These are phyloP conservation scores for Hippocampus mohnikei DNA, from an alignment of 2,113 vertebrate species.

Conservation along the genomic window DNA sequence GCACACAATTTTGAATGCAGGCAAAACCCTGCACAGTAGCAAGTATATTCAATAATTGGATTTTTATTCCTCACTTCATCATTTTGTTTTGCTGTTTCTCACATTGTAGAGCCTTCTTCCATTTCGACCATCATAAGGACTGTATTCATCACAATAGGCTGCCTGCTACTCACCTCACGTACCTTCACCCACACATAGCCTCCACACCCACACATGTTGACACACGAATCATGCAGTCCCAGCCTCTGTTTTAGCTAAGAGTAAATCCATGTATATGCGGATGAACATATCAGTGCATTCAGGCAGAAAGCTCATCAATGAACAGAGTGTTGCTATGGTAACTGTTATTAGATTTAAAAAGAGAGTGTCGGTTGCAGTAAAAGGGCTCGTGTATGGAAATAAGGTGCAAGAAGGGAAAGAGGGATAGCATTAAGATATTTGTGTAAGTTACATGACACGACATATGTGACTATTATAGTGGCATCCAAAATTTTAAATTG, in stretches of 20 bases:
- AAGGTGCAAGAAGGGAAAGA: not conserved
- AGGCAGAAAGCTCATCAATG: conserved; percentile 58
- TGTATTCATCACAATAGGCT: conserved; percentile 21
- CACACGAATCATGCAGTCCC: conserved; percentile 5
- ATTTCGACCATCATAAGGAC: conserved; percentile 9
- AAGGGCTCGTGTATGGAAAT: conserved; percentile 20
- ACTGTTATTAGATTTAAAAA: conserved; percentile 50
- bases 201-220: conserved; percentile 17
- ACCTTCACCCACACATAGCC: conserved; percentile 40
- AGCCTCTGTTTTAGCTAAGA: conserved; percentile 20
- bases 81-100: not conserved
- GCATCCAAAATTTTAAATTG: not conserved
- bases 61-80: not conserved
- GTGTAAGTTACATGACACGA: not conserved
- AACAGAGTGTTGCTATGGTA: conserved; percentile 63
- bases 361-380: conserved; percentile 47
- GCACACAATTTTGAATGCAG: no score
- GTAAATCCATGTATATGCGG: conserved; percentile 14
- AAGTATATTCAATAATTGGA: no score
- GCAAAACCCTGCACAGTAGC: no score
- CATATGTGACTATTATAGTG: not conserved
- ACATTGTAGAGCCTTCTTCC: not conserved
- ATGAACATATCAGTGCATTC: conserved; percentile 19
- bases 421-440: conserved; percentile 30
- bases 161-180: conserved; percentile 30